These are phyloP conservation scores for Arion vulgaris DNA, from an alignment of 1,140 invertebrate genomes.

Conservation along the genomic window DNA sequence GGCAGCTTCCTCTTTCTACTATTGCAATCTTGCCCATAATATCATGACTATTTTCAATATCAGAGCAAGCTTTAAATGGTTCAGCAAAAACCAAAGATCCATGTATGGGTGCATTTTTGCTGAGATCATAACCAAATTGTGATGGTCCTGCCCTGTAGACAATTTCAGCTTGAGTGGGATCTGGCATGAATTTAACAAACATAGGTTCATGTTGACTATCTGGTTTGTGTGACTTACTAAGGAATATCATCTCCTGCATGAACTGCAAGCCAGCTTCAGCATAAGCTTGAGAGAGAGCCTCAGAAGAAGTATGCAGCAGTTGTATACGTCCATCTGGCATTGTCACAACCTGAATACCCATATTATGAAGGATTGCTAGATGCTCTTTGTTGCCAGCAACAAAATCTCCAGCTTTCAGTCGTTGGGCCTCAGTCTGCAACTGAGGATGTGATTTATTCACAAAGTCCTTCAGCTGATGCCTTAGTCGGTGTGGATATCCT, in stretches of 20 bases:
- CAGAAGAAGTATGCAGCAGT: constrained; percentile 82
- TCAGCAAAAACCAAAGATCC: constrained; percentile 77
- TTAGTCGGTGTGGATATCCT: constrained; percentile 71
- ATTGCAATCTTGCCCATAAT: constrained; percentile 86
- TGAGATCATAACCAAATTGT: constrained; percentile 89
- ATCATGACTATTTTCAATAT: constrained; percentile 77
- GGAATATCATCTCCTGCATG: constrained; percentile 97
- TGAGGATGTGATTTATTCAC: constrained; percentile 77
- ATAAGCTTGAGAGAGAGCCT: constrained; percentile 83
- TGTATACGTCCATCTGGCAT: constrained; percentile 91
- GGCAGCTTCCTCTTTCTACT: constrained; percentile 90
- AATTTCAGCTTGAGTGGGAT: constrained; percentile 55
- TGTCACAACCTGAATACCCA: constrained; percentile 94
- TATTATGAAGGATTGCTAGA: constrained; percentile 86
- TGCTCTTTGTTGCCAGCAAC: constrained; percentile 90
- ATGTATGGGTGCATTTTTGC: constrained; percentile 59
- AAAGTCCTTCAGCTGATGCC: constrained; percentile 81
- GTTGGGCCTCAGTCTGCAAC: not conserved
- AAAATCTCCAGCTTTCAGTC: constrained; percentile 74
- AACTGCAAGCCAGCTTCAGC: constrained; percentile 94
- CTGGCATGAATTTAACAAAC: constrained; percentile 61
- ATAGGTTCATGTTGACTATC: constrained; percentile 68
- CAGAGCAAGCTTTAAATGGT: constrained; percentile 81
- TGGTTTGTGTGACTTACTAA: constrained; percentile 81
- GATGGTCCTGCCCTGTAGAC: constrained; percentile 86